Evolutionary conservation across 2,797 vertebrate species (phyloP), one percentile per base, ranked within the genome.

Genomic region (Lepilemur septentrionalis): DNA sequence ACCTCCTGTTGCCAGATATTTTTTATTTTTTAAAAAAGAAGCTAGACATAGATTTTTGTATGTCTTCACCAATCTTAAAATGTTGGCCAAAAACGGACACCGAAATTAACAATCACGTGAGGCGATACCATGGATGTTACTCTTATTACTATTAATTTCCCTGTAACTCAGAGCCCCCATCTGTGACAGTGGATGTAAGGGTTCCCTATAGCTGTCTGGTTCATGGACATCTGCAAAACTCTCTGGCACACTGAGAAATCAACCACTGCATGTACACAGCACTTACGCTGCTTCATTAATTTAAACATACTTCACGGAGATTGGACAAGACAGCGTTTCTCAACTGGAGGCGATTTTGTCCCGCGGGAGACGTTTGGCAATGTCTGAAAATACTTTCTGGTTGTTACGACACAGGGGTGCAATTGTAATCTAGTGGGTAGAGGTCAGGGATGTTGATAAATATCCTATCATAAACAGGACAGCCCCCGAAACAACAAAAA

Each of bases 61-160:
- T 67, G 55, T 91, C 67, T 43, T 95, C 46, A 57, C 46, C 70
- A 81, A 65, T 91, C 67, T 95, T 89, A 75, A 97, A 95, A 73
- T 85, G 48, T 57, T 96, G 89, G 81, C 76, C 84, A 93, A 82
- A 84, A 84, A 91, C 0, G 25, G 84, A 85, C 50, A 93, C 81
- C 35, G 87, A n/a, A 63, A 67, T 35, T 17, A 67, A 67, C 32
- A 91, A 46, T 5, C 6, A 35, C 3, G 1, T 50, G 61, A 82
- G 73, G 57, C 83, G 69, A 38, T 50, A 32, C 1, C 65, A 22
- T 13, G 48, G 93, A 28, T 48, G 52, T 55, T 9, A 2, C 59
- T 80, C 73, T 48, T 59, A 55, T 43, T 41, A 67, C 43, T 22
- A 52, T 35, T 57, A 86, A 35, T 41, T 35, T 79, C 72, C 48